A percentile compares a stretch with the other conserved stretches of the same genome.
These are phyloP conservation scores for Troilus luridus DNA, from an alignment of 2,888 invertebrate genomes.

Conservation along the genomic window DNA sequence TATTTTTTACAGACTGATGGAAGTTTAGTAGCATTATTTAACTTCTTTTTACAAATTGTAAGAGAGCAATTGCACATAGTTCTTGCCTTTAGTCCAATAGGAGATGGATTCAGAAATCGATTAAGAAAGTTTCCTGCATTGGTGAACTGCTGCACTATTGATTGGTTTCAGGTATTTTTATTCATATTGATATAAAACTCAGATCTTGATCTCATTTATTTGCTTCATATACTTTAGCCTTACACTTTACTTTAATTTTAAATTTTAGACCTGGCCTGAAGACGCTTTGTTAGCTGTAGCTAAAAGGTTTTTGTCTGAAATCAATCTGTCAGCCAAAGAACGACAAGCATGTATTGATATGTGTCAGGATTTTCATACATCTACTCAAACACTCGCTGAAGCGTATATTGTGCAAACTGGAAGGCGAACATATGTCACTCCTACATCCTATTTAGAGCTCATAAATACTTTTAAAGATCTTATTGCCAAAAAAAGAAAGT, in stretches of 20 bases:
- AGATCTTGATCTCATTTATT: constrained; percentile 16
- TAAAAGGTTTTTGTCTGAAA: constrained; percentile 82
- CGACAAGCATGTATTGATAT: constrained; percentile 85
- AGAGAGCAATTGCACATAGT: constrained; percentile 93
- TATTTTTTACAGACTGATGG: constrained; percentile 82
- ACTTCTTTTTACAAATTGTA: constrained; percentile 87
- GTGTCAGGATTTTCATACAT: constrained; percentile 91
- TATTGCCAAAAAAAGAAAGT: constrained; percentile 81
- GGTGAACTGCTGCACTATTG: constrained; percentile 95
- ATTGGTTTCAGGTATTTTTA: constrained; percentile 85
- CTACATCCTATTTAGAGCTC: constrained; percentile 92
- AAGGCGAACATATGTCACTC: constrained; percentile 90
- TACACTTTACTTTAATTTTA: not conserved
- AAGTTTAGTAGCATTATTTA: constrained; percentile 89
- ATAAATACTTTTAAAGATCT: constrained; percentile 91
- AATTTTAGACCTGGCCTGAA: constrained; percentile 86
- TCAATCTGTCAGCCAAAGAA: constrained; percentile 83
- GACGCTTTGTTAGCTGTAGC: constrained; percentile 93
- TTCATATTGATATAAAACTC: not conserved
- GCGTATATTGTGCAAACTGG: constrained; percentile 78
- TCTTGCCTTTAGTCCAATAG: constrained; percentile 92
- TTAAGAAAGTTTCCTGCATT: constrained; percentile 93
- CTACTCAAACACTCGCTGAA: constrained; percentile 80
- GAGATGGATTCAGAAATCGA: constrained; percentile 84
- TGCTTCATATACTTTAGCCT: not conserved